A percentile compares a stretch with the other conserved stretches of the same genome.
Conservation (phyloP, 2,797 vertebrate genomes). For the Pygocentrus nattereri region DNA sequence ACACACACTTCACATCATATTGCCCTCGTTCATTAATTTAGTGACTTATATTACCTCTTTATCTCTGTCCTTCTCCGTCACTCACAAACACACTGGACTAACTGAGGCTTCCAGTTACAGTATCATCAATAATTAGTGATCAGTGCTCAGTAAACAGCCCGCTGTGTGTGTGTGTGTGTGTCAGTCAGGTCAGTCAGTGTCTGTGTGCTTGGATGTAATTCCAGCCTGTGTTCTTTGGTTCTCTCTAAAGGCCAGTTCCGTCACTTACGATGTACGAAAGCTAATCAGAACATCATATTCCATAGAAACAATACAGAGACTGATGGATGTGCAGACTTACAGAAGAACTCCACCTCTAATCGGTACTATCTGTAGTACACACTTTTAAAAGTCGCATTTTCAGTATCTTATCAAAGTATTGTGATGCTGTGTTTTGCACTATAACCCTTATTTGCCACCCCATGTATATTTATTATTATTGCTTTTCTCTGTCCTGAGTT, state of each 20-base stretch:
- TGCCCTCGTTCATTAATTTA: neutral
- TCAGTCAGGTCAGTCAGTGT: slow-evolving; percentile 46
- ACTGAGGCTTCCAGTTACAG: slow-evolving; percentile 70
- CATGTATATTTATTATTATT: no score
- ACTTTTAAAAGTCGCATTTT: no score
- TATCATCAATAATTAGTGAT: slow-evolving; percentile 74
- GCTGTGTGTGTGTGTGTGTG: slow-evolving; percentile 36
- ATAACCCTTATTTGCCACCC: no score
- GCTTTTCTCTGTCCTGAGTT: neutral
- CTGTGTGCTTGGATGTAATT: slow-evolving; percentile 74
- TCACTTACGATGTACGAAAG: neutral
- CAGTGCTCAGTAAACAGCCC: slow-evolving; percentile 40
- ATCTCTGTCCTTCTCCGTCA: neutral
- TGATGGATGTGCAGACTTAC: no score
- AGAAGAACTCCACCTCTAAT: no score
- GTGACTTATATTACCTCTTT: neutral
- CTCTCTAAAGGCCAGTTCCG: slow-evolving; percentile 61
- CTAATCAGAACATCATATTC: no score
- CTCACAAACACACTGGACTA: slow-evolving; percentile 48
- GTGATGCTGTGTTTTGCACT: no score
- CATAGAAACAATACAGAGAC: no score
- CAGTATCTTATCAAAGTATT: no score
- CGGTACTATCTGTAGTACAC: no score
- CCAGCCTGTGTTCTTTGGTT: slow-evolving; percentile 74
- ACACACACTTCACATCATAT: slow-evolving; percentile 20